A percentile compares a stretch with the other conserved stretches of the same genome.
phyloP scores from a whole-genome alignment of 2,888 invertebrate genomes.

The Podabrus alpinus region DNA sequence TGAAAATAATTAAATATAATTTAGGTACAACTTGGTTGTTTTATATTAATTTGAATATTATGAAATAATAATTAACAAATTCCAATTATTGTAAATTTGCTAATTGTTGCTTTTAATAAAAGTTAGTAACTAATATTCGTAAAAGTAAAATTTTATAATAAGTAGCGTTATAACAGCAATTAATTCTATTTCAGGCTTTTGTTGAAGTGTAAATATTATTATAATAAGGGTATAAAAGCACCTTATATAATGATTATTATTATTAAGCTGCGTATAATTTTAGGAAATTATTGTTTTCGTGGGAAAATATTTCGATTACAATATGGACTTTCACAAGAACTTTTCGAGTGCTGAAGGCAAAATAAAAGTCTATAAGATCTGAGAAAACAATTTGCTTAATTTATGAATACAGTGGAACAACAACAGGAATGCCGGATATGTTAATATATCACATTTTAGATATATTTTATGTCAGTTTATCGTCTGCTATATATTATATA shows the following conservation, averaged over 20 bases:
- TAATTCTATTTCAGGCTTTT: background rate
- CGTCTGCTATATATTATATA: too few relatives aligned
- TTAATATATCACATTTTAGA: too few relatives aligned
- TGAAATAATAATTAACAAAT: too few relatives aligned
- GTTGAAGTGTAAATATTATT: background rate
- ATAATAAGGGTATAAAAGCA: background rate
- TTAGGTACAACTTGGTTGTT: background rate
- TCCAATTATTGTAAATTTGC: too few relatives aligned
- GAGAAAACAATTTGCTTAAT: too few relatives aligned
- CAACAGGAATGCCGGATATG: too few relatives aligned
- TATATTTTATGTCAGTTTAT: too few relatives aligned
- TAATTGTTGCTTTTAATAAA: background rate
- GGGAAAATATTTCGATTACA: background rate
- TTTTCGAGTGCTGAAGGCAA: background rate
- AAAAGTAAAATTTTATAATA: background rate
- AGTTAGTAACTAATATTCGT: too few relatives aligned
- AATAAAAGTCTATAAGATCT: too few relatives aligned
- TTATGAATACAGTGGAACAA: too few relatives aligned
- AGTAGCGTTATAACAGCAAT: background rate
- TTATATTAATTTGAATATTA: background rate
- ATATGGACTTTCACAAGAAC: background rate
- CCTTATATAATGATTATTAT: background rate
- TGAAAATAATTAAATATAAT: background rate
- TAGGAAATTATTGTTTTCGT: background rate
- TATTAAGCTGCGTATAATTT: background rate